These are phyloP conservation scores for Onychostruthus taczanowskii DNA, from an alignment of 2,113 vertebrate species.

Conservation along the genomic window DNA sequence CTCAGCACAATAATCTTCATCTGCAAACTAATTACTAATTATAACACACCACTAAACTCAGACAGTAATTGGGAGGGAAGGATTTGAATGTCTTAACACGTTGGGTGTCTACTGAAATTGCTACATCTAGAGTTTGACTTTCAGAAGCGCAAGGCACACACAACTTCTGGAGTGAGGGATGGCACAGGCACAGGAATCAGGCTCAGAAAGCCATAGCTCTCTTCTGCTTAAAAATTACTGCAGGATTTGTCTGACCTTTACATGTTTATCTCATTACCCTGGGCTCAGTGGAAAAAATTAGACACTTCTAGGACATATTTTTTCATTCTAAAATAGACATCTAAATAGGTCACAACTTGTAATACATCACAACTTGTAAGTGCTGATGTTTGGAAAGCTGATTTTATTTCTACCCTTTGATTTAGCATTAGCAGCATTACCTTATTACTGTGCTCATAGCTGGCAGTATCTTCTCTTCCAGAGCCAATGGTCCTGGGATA, in stretches of 20 bases:
- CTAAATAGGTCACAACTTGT: slow-evolving; percentile 12
- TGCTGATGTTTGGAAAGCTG: background rate
- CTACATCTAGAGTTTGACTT: background rate
- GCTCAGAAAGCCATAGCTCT: background rate
- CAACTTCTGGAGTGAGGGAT: background rate
- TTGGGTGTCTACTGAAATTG: background rate
- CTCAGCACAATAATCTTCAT: background rate
- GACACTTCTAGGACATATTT: background rate
- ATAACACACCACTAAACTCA: background rate
- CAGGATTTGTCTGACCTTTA: background rate
- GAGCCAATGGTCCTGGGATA: background rate
- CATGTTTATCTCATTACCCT: background rate
- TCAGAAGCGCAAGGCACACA: background rate
- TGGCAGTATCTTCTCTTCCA: background rate
- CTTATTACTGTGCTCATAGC: background rate
- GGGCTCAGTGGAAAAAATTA: background rate
- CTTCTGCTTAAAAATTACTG: background rate
- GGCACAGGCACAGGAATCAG: background rate
- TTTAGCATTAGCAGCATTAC: background rate
- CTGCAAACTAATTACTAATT: background rate
- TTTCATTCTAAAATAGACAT: slow-evolving; percentile 10
- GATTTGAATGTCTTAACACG: background rate
- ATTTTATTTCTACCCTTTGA: background rate
- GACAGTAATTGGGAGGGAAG: background rate
- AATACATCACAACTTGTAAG: background rate